Evolutionary conservation across 2,797 vertebrate species (phyloP).

Genomic region (Lepus oiostolus): DNA sequence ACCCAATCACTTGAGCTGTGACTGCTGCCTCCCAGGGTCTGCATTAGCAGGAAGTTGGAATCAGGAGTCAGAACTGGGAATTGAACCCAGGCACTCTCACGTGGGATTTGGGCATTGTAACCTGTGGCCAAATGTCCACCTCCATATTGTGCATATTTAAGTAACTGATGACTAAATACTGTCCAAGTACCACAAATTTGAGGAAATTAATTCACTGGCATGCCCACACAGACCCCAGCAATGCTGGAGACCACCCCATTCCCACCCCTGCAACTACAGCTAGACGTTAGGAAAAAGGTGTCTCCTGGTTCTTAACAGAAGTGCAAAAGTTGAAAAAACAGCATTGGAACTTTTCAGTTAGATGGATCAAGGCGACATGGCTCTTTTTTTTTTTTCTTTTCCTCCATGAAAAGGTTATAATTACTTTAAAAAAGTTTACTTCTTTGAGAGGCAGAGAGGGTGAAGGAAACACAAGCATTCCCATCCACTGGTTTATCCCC

Average conservation of each 20-base stretch:
- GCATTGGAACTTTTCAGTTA: neutral
- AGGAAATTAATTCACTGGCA: neutral
- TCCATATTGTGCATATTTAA: neutral
- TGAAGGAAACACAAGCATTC: too few species aligned
- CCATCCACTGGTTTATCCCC: too few species aligned
- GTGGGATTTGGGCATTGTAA: too few species aligned
- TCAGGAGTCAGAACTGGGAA: too few species aligned
- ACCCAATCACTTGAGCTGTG: too few species aligned
- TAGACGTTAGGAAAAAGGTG: neutral
- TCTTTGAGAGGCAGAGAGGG: too few species aligned
- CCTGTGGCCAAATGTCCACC: too few species aligned
- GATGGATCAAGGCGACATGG: neutral
- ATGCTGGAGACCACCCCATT: neutral
- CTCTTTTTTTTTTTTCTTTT: neutral
- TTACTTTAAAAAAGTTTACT: neutral
- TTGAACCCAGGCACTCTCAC: too few species aligned
- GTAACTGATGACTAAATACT: constrained; percentile 21
- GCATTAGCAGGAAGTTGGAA: too few species aligned
- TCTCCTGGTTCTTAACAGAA: constrained; percentile 44
- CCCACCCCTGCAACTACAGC: neutral
- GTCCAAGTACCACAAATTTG: neutral
- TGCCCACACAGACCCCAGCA: neutral
- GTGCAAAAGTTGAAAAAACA: constrained; percentile 24
- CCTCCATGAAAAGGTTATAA: neutral
- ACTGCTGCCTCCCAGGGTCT: too few species aligned